Percentiles rank a stretch among this genome's conserved stretches.
These are phyloP conservation scores for Dendroctonus ponderosae DNA, from an alignment of 1,140 invertebrate species.

Conservation along the genomic window DNA sequence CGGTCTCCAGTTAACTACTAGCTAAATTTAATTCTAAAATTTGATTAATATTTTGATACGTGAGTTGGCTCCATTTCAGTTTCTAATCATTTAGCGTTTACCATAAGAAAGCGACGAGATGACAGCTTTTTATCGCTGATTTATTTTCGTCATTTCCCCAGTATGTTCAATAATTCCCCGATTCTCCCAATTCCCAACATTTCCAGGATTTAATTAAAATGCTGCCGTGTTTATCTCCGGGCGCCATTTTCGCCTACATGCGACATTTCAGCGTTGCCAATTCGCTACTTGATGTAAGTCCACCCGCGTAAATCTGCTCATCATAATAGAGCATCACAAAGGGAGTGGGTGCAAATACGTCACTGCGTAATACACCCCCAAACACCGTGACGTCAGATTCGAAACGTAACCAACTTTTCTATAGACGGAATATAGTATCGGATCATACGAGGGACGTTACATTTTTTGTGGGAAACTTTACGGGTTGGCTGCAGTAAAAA, in stretches of 20 bases:
- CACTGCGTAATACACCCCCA: neutral
- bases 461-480: too few relatives aligned
- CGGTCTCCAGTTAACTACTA: too few relatives aligned
- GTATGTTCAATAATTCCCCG: conserved; percentile 21
- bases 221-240: conserved; percentile 27
- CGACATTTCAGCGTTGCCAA: conserved; percentile 23
- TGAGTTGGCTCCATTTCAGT: too few relatives aligned
- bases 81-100: too few relatives aligned
- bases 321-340: conserved; percentile 2
- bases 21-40: too few relatives aligned
- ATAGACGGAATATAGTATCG: too few relatives aligned
- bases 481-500: too few relatives aligned
- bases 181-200: conserved; percentile 9
- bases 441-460: too few relatives aligned
- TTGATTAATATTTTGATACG: too few relatives aligned
- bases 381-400: too few relatives aligned
- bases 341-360: conserved; percentile 11
- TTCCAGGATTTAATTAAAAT: conserved; percentile 28
- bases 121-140: conserved; percentile 11
- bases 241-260: conserved; percentile 23
- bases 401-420: too few relatives aligned
- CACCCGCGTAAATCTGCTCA: neutral
- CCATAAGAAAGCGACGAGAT: neutral
- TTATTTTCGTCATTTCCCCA: conserved; percentile 17
- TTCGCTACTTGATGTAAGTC: conserved; percentile 3